Base-by-base conservation (phyloP, 1,140 invertebrate species). In the Bathynomus jamesi region DNA sequence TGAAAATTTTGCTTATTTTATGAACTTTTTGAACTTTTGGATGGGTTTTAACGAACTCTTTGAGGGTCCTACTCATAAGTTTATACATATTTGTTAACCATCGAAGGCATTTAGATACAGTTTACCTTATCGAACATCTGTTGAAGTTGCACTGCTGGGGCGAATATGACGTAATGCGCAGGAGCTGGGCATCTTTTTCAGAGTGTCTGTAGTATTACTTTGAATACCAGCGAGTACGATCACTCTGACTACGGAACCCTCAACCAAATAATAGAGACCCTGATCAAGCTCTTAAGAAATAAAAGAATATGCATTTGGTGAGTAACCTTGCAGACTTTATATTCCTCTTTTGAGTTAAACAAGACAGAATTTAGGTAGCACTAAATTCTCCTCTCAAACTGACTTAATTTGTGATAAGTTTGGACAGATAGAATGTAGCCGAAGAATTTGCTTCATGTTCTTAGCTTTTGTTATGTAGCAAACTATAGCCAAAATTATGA, bases 251-350 rank as follows among this genome's bases (percentile, higher is more conserved):
- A 85, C 85, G 0, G 87, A 87, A 21, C 83, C 80, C 0, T 86
- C 87, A 10, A 89, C 84, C 28, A 89, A 78, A 74, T 86, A 86
- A 79, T 87, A 88, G 0, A 89, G 78, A 0, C 83, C 84, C 78
- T 86, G 85, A 78, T 89, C 87, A 11, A 89, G 78, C 65, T 87
- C 88, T 89, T 79, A 13, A n/a, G 87, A n/a, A n/a, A n/a, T n/a
- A n/a, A 65, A 60, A n/a, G n/a, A 29, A 74, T 24, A 69, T 25
- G 1, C 61, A 17, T 8, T 17, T 24, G 24, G 10, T 4, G 28
- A 17, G 11, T 53, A 64, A 40, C 7, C n/a, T 24, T 32, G 64
- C 3, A 30, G 28, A 28, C 25, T 30, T 21, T 2, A 3, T 30
- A 27, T 21, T 68, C 32, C 29, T 61, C 31, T 61, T 60, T 46